Evolutionary conservation across 2,888 invertebrate genomes (phyloP).

Genomic region (Brenthis daphne): DNA sequence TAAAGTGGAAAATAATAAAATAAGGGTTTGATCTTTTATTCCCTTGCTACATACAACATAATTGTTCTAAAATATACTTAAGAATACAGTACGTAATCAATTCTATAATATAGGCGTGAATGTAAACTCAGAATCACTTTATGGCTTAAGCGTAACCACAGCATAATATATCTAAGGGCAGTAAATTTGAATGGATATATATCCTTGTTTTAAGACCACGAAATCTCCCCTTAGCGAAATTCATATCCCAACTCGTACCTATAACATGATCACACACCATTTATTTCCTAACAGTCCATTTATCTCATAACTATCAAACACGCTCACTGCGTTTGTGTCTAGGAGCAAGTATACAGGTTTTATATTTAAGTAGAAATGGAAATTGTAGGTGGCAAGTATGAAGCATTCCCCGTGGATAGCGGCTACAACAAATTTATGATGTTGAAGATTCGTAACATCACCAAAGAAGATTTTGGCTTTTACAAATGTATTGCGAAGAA

Average conservation of each 20-base stretch:
- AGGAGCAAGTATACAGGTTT: conserved; percentile 55
- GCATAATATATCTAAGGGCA: conserved; percentile 35
- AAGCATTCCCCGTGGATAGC: conserved; percentile 92
- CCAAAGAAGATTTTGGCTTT: conserved; percentile 91
- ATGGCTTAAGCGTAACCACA: conserved; percentile 20
- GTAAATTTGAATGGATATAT: conserved; percentile 37
- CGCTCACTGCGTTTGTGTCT: conserved; percentile 28
- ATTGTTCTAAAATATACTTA: conserved; percentile 8
- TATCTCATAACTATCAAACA: conserved; percentile 37
- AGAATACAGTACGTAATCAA: no score
- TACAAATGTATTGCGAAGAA: conserved; percentile 96
- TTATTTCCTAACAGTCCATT: conserved; percentile 37
- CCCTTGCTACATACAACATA: neutral
- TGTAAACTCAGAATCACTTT: conserved; percentile 3
- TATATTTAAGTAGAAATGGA: conserved; percentile 84
- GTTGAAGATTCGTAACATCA: conserved; percentile 92
- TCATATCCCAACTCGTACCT: conserved; percentile 27
- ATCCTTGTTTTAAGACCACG: conserved; percentile 33
- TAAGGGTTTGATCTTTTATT: conserved; percentile 8
- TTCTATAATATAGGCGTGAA: neutral
- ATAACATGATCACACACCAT: conserved; percentile 38
- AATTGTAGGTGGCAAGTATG: conserved; percentile 93
- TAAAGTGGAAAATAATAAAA: conserved; percentile 21
- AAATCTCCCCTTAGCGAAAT: conserved; percentile 35
- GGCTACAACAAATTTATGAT: conserved; percentile 96